Base-by-base conservation (phyloP, 1,140 invertebrate species). In the Ceratina calcarata region DNA sequence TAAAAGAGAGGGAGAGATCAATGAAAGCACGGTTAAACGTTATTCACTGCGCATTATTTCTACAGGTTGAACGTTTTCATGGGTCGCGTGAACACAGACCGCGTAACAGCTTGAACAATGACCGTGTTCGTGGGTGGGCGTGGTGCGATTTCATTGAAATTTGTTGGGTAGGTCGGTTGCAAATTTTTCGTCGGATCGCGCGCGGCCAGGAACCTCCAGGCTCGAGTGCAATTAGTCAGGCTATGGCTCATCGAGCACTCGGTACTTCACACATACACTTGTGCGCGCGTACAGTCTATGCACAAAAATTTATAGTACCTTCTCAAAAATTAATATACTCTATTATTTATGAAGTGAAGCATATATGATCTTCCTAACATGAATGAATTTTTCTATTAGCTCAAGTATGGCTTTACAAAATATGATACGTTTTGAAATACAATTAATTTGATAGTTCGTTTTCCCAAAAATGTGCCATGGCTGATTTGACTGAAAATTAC, bases 221-320 rank as follows among this genome's bases (percentile, higher is more conserved):
- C 49, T 24, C 67, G 67, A 58, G 62, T 20, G 57, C 77, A 84
- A 84, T 84, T 84, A 84, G 55, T 74, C 66, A 45, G 68, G 16
- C 20, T 12, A 57, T 72, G 55, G 60, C 73, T 80, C 77, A 83
- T 84, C 72, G 70, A 7, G 10, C 37, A 76, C 71, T 64, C 77
- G 77, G 82, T 55, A 80, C 80, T 84, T 84, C 57, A 77, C 69
- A 24, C 64, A 27, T 62, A 24, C 64, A 45, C 58, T 66, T 32
- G 78, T 72, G 74, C 66, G n/a, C 27, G 27, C 27, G 27, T 32
- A 32, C 27, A 32, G 27, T 32, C 27, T 32, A 32, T 1, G 2
- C 27, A 32, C 27, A 32, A 32, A 32, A 32, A 32, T 32, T 32
- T 32, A 32, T 32, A 32, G 27, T 4, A 32, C 27, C 27, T 32